These are phyloP conservation scores for Gorsachius magnificus DNA, from an alignment of 2,797 vertebrate species.

Conservation along the genomic window DNA sequence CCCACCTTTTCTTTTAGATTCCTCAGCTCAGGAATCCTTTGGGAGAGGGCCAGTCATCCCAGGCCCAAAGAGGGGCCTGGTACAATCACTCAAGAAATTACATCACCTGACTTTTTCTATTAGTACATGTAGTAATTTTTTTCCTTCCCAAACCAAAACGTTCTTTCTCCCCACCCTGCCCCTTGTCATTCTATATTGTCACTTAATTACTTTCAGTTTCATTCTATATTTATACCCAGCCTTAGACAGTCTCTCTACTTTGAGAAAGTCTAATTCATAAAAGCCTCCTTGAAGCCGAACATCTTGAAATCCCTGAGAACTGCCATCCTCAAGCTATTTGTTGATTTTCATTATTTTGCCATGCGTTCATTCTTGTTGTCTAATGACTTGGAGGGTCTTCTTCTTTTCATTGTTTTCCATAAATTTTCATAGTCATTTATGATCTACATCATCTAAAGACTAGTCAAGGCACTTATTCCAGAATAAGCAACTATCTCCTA, in stretches of 20 bases:
- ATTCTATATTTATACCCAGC: not conserved
- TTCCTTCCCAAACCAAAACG: not conserved
- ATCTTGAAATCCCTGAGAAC: not conserved
- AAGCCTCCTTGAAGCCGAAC: not conserved
- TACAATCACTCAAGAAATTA: not conserved
- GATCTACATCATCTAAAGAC: not conserved
- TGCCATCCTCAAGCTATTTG: not conserved
- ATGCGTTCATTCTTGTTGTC: not conserved
- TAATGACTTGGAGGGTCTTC: not conserved
- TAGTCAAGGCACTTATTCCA: not conserved
- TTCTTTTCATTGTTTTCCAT: not conserved
- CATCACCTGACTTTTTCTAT: not conserved
- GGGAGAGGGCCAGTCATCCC: not conserved
- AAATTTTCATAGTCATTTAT: not conserved
- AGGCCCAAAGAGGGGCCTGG: not conserved
- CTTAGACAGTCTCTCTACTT: not conserved
- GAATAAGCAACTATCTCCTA: not conserved
- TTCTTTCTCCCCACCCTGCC: rapidly evolving
- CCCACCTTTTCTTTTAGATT: not conserved
- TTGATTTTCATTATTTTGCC: not conserved
- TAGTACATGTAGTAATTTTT: not conserved
- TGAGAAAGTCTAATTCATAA: not conserved
- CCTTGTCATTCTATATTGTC: not conserved
- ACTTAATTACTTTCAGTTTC: not conserved
- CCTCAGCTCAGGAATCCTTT: not conserved